Percentiles rank a stretch among this genome's conserved stretches.
Conservation (phyloP, 2,797 vertebrate species). For the Enoplosus armatus region DNA sequence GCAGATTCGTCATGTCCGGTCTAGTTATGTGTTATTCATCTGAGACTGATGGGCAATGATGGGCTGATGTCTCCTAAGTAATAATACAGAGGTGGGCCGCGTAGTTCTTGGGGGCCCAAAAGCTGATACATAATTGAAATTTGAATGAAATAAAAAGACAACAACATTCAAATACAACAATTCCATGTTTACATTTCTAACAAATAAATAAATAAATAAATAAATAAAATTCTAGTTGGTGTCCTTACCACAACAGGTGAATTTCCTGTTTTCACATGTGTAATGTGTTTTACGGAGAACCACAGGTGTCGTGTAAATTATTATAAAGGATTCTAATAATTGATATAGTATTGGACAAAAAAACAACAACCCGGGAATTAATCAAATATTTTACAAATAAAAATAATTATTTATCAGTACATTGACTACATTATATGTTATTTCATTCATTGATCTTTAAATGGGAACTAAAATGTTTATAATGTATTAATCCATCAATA, state of each 20-base stretch:
- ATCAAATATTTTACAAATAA: neutral
- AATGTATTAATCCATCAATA: neutral
- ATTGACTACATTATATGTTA: too few relatives aligned
- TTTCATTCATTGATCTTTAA: neutral
- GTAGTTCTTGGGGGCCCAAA: too few relatives aligned
- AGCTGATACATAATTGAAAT: too few relatives aligned
- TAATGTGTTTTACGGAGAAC: neutral
- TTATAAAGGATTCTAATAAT: neutral
- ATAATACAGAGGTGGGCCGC: neutral
- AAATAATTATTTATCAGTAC: neutral
- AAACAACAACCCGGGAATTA: neutral
- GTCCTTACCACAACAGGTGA: neutral
- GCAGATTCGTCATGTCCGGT: too few relatives aligned
- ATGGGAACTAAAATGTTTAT: neutral
- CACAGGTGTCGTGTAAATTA: neutral
- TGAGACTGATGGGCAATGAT: neutral
- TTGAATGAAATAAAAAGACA: neutral
- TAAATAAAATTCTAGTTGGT: neutral
- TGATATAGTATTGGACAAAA: neutral
- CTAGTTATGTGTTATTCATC: too few relatives aligned
- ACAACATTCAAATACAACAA: neutral
- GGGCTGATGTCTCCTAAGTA: neutral
- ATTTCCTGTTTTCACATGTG: neutral
- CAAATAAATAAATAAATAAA: fast-evolving
- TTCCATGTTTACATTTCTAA: neutral